These are phyloP conservation scores for Agrotis clavis DNA, from an alignment of 2,888 invertebrate genomes.

Conservation along the genomic window DNA sequence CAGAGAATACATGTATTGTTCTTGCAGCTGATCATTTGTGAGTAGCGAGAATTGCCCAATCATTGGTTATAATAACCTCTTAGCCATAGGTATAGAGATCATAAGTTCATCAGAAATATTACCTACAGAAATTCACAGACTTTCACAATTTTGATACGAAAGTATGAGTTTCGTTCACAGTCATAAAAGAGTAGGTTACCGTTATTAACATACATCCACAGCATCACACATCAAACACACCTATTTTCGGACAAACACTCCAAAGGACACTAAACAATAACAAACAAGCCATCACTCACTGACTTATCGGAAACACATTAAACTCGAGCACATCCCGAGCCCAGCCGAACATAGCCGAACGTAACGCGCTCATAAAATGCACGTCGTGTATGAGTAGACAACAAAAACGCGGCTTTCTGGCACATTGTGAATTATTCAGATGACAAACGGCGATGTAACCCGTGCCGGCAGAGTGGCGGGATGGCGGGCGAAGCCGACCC, in stretches of 20 bases:
- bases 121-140: neutral
- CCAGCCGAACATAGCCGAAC: slow-evolving; percentile 16
- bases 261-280: slow-evolving; percentile 4
- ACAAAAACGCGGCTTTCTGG: slow-evolving; percentile 40
- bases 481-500: neutral
- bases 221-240: neutral
- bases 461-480: slow-evolving; percentile 8
- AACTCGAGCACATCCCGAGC: slow-evolving; percentile 16
- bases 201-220: neutral
- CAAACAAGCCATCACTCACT: slow-evolving; percentile 27
- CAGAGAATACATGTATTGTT: slow-evolving; percentile 26
- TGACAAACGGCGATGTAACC: slow-evolving; percentile 48
- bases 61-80: neutral
- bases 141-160: neutral
- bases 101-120: slow-evolving; percentile 1
- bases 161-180: no score
- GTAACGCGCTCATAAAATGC: slow-evolving; percentile 49
- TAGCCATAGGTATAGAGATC: neutral
- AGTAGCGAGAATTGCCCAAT: neutral
- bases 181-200: no score
- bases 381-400: slow-evolving; percentile 23
- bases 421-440: slow-evolving; percentile 59
- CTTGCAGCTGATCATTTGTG: neutral
- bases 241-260: slow-evolving; percentile 6
- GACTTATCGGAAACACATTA: slow-evolving; percentile 50